These are phyloP conservation scores for Rhagium mordax DNA, from an alignment of 2,888 invertebrate species.

Conservation along the genomic window DNA sequence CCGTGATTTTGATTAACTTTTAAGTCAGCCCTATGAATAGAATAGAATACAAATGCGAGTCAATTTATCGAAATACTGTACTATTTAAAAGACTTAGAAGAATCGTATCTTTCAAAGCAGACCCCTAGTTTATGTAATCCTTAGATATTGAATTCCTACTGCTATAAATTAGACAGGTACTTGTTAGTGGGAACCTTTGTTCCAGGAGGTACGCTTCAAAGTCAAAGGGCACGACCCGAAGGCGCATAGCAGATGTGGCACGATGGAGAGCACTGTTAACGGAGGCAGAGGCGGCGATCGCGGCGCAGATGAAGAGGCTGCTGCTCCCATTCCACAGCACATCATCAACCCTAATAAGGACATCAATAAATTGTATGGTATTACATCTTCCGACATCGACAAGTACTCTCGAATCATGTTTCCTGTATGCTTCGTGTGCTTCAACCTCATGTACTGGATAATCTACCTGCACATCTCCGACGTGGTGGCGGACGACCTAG, in stretches of 20 bases:
- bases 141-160: neutral
- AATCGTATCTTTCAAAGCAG: neutral
- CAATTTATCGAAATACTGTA: neutral
- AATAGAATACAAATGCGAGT: no score
- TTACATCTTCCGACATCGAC: slow-evolving; percentile 98
- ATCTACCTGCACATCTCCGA: slow-evolving; percentile 97
- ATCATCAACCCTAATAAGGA: slow-evolving; percentile 92
- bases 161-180: slow-evolving; percentile 69
- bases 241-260: slow-evolving; percentile 93
- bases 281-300: slow-evolving; percentile 80
- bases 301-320: slow-evolving; percentile 77
- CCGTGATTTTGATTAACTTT: no score
- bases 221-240: slow-evolving; percentile 87
- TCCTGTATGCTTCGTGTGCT: slow-evolving; percentile 98
- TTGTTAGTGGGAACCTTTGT: slow-evolving; percentile 76
- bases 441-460: slow-evolving; percentile 99
- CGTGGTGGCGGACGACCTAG: slow-evolving; percentile 94
- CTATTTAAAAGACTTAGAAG: neutral
- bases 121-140: neutral
- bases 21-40: no score
- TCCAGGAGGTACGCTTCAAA: slow-evolving; percentile 96
- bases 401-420: slow-evolving; percentile 99
- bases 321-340: slow-evolving; percentile 81
- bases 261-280: slow-evolving; percentile 92
- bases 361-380: slow-evolving; percentile 91